These are phyloP conservation scores for Caerostris darwini DNA, from an alignment of 1,140 invertebrate species.

Conservation along the genomic window DNA sequence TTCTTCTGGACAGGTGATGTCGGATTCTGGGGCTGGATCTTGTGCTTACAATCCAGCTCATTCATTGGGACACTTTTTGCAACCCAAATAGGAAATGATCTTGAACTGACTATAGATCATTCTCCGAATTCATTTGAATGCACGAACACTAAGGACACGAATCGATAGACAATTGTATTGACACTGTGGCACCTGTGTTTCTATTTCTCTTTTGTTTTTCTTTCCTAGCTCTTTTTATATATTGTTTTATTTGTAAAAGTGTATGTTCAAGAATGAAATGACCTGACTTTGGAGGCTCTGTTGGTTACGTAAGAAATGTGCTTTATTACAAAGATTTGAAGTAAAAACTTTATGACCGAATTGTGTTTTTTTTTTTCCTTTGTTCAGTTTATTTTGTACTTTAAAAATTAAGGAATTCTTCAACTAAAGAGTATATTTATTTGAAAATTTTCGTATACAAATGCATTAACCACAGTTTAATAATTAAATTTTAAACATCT, in stretches of 20 bases:
- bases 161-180: not conserved
- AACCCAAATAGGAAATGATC: slow-evolving; percentile 63
- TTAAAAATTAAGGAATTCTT: too few species aligned
- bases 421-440: too few species aligned
- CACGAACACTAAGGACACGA: slow-evolving; percentile 8
- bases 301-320: slow-evolving; percentile 20
- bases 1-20: slow-evolving; percentile 6
- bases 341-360: slow-evolving; percentile 24
- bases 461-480: too few species aligned
- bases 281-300: not conserved
- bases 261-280: slow-evolving; percentile 26
- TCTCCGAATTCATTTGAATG: not conserved
- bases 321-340: slow-evolving; percentile 58
- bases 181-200: slow-evolving; percentile 10
- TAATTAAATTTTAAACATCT: too few species aligned
- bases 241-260: slow-evolving; percentile 36
- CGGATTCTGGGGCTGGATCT: slow-evolving; percentile 52
- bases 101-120: not conserved
- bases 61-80: slow-evolving; percentile 72
- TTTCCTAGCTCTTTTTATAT: slow-evolving; percentile 61
- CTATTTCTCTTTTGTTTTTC: not conserved
- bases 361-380: not conserved
- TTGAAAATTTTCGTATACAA: too few species aligned
- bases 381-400: not conserved
- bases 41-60: slow-evolving; percentile 76